Conservation (phyloP, 1,140 invertebrate species). For the Cherax quadricarinatus region DNA sequence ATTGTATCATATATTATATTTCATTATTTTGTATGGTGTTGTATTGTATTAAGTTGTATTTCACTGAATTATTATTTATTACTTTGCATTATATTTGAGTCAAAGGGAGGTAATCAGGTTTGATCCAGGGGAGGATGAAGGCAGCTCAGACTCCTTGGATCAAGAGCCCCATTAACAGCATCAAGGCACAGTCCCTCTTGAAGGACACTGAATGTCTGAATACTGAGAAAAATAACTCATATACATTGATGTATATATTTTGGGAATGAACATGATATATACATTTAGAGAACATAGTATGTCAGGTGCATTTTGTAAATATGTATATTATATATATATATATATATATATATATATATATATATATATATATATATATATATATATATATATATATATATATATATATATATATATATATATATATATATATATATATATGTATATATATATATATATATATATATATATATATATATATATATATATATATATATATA, state of each 20-base stretch:
- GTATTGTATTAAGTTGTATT: no score
- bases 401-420: constrained; percentile 26
- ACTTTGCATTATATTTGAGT: no score
- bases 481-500: constrained; percentile 29
- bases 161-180: no score
- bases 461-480: constrained; percentile 21
- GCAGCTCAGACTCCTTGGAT: no score
- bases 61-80: no score
- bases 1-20: no score
- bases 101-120: no score
- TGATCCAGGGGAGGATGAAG: no score
- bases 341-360: constrained; percentile 29
- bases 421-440: constrained; percentile 23
- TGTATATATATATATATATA: constrained; percentile 26
- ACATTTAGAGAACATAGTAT: background rate
- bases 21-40: no score
- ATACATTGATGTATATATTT: constrained; percentile 8
- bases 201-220: no score
- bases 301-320: background rate
- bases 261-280: background rate
- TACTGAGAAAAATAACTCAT: background rate
- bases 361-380: constrained; percentile 29
- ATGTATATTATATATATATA: no score
- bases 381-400: constrained; percentile 26
- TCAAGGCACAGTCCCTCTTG: no score